Evolutionary conservation across 2,113 vertebrate species (phyloP), one percentile per base, ranked within the genome.

Genomic region (Tamias sibiricus): DNA sequence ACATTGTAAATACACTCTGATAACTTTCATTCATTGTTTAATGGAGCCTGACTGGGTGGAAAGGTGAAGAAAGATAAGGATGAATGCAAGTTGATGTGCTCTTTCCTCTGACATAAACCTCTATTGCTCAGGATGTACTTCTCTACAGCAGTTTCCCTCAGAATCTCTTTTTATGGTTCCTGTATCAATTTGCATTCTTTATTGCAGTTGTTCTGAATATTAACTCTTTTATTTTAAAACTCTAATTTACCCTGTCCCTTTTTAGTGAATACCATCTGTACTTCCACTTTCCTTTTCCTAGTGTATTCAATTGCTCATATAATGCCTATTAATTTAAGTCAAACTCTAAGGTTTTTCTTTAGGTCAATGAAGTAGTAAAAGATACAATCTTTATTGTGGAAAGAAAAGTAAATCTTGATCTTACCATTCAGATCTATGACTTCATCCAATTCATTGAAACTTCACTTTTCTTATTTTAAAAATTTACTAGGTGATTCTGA

Each of bases 1-100:
- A 80, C 52, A 30, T 95, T 96, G 95, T 94, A 98, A 97, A 95
- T 92, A 92, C 64, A 92, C 92, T 82, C 93, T 97, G 98, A 97
- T 97, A 97, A 86, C 93, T 92, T 97, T 87, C 80, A 94, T 85
- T 92, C 93, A 40, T 92, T 95, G 75, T 90, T 97, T 97, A 96
- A 96, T 92, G 94, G 92, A 91, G 85, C 90, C 72, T 95, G 90
- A 82, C 95, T 75, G 28, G 57, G 71, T 71, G 84, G 74, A 90
- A 96, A 93, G 64, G 87, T 7, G 47, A 62, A 35, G 44, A 75
- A 28, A 92, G 95, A 89, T 95, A 96, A 91, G 52, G n/a, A 26
- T 47, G 52, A 93, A 93, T 52, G 30, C 17, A 42, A 77, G 12
- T 24, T 16, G 52, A 68, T 71, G 66, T 9, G 16, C 54, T 89